A percentile compares a stretch with the other conserved stretches of the same genome.
These are phyloP conservation scores for Luidia sarsii DNA, from an alignment of 53 echinoderm and acorn worm species.

Conservation along the genomic window DNA sequence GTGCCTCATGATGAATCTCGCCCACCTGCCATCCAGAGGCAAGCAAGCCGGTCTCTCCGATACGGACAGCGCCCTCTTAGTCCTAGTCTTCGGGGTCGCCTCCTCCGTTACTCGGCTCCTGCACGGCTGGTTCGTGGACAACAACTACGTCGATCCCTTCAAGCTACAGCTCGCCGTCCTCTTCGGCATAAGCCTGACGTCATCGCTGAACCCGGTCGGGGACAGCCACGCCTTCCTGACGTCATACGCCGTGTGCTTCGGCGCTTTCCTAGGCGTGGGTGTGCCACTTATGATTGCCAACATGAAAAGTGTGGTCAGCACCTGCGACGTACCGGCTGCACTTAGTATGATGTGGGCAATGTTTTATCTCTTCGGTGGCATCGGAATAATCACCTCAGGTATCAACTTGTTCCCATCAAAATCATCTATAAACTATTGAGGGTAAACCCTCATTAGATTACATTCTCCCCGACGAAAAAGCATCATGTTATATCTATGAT, in stretches of 20 bases:
- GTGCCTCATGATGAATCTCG: background rate
- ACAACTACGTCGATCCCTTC: constrained; percentile 5
- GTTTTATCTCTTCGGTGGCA: constrained; percentile 13
- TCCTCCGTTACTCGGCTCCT: background rate
- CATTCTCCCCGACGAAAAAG: too few relatives aligned
- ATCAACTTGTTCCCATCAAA: background rate
- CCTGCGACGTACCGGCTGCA: background rate
- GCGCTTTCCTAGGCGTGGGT: background rate
- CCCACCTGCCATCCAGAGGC: background rate
- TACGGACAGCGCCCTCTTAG: background rate
- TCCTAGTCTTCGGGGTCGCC: background rate
- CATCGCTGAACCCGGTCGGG: constrained; percentile 6
- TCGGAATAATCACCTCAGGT: constrained; percentile 7
- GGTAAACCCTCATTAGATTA: too few relatives aligned
- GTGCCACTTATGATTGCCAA: background rate
- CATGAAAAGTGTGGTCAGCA: background rate
- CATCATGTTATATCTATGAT: too few relatives aligned
- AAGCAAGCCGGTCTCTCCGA: constrained; percentile 14
- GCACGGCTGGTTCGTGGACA: constrained; percentile 32
- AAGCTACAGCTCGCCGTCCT: background rate
- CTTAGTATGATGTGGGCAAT: background rate
- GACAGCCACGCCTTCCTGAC: constrained; percentile 2
- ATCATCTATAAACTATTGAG: too few relatives aligned
- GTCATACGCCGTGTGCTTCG: background rate
- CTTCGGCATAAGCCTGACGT: background rate